These are phyloP conservation scores for Brachypalpus laphriformis DNA, from an alignment of 2,888 invertebrate genomes.

Conservation along the genomic window DNA sequence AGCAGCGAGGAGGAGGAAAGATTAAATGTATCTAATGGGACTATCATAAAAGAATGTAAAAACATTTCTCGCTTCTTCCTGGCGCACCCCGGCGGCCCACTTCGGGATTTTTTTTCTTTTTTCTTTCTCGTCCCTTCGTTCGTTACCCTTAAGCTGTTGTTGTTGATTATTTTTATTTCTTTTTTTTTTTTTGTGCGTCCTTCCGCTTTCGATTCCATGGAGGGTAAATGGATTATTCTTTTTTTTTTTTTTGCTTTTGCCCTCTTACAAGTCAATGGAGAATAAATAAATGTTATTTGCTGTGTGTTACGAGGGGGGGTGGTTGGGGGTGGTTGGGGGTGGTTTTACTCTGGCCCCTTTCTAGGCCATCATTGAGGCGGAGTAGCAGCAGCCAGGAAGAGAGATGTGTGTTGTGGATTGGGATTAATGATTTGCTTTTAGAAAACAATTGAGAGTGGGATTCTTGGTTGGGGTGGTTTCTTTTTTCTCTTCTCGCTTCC, in stretches of 20 bases:
- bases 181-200: slow-evolving; percentile 34
- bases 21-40: slow-evolving; percentile 74
- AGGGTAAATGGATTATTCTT: slow-evolving; percentile 71
- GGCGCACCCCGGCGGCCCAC: slow-evolving; percentile 52
- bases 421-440: slow-evolving; percentile 73
- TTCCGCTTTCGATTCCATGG: slow-evolving; percentile 48
- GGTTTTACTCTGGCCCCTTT: slow-evolving; percentile 1
- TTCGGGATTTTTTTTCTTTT: slow-evolving; percentile 14
- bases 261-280: slow-evolving; percentile 72
- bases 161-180: slow-evolving; percentile 61
- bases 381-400: neutral
- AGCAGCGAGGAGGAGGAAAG: slow-evolving; percentile 43
- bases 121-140: slow-evolving; percentile 35
- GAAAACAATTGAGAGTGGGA: slow-evolving; percentile 65
- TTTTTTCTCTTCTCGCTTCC: neutral
- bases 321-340: neutral
- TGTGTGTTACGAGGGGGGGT: slow-evolving; percentile 36
- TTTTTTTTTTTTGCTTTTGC: slow-evolving; percentile 19
- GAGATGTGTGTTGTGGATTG: slow-evolving; percentile 60
- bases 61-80: slow-evolving; percentile 67
- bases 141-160: slow-evolving; percentile 62
- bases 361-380: slow-evolving; percentile 35
- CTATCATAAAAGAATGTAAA: slow-evolving; percentile 74
- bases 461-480: neutral
- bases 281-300: slow-evolving; percentile 73